Percentiles rank a stretch among this genome's conserved stretches.
Conservation (phyloP, 2,888 invertebrate species). For the Ormyrus rosae region DNA sequence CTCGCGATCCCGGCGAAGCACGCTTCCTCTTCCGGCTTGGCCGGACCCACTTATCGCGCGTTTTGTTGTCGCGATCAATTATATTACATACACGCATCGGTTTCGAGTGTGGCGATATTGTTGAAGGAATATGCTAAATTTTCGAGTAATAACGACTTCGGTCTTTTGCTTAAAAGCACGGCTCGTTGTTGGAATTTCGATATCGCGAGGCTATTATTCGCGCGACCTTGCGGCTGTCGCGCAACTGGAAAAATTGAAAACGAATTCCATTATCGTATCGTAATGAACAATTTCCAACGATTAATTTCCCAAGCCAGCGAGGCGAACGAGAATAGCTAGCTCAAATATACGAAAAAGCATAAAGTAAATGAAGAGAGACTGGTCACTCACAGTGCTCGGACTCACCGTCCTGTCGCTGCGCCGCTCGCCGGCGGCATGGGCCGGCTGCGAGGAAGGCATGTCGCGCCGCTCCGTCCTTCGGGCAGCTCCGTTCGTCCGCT, state of each 20-base stretch:
- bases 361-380: background rate
- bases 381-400: constrained; percentile 36
- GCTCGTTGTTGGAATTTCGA: too few relatives aligned
- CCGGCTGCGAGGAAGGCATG: constrained; percentile 73
- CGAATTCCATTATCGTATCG: too few relatives aligned
- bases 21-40: constrained; percentile 47
- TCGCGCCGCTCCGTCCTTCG: constrained; percentile 61
- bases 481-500: constrained; percentile 57
- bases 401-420: constrained; percentile 72
- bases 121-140: too few relatives aligned
- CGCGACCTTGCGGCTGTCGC: too few relatives aligned
- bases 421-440: constrained; percentile 66
- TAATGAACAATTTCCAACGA: too few relatives aligned
- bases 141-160: too few relatives aligned
- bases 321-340: background rate
- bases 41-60: background rate
- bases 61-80: background rate
- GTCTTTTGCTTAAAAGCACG: too few relatives aligned
- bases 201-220: too few relatives aligned
- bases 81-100: too few relatives aligned
- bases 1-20: constrained; percentile 10
- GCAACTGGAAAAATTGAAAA: too few relatives aligned
- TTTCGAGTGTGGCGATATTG: too few relatives aligned
- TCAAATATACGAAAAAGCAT: background rate
- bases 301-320: too few relatives aligned